These are phyloP conservation scores for Corydoras maculifer DNA, from an alignment of 2,113 vertebrate species.

Conservation along the genomic window DNA sequence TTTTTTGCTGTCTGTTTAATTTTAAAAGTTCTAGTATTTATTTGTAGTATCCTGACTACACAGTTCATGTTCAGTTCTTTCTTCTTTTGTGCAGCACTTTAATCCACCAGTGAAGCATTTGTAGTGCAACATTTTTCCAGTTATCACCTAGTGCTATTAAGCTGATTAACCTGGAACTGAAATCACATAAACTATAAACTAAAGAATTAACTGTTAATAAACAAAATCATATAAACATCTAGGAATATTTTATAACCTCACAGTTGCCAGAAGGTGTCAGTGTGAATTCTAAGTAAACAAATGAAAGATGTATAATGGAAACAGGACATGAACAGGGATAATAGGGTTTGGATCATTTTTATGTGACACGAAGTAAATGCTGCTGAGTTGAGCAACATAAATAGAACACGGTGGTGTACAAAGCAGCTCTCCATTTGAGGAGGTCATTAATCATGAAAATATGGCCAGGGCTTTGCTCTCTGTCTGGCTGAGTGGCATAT, in stretches of 20 bases:
- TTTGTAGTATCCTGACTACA: no score
- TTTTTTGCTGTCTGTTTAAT: no score
- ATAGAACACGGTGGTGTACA: constrained; percentile 40
- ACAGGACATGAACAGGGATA: constrained; percentile 29
- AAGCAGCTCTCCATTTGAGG: constrained; percentile 37
- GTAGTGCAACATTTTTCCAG: no score
- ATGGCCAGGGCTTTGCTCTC: constrained; percentile 40
- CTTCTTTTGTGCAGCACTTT: no score
- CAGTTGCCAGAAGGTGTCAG: constrained; percentile 21
- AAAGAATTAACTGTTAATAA: no score
- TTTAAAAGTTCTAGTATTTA: no score
- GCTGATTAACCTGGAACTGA: no score
- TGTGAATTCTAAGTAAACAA: constrained; percentile 43
- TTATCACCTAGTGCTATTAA: no score
- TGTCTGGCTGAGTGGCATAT: constrained; percentile 40
- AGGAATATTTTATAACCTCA: background rate
- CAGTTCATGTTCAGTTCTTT: no score
- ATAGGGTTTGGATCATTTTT: constrained; percentile 44
- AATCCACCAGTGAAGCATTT: no score
- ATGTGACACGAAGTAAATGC: constrained; percentile 43
- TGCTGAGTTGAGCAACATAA: constrained; percentile 38
- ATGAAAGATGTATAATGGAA: constrained; percentile 33
- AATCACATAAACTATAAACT: no score
- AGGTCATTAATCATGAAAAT: constrained; percentile 49
- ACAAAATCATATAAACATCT: no score